These are phyloP conservation scores for Crenichthys baileyi DNA, from an alignment of 2,797 vertebrate species.

Conservation along the genomic window DNA sequence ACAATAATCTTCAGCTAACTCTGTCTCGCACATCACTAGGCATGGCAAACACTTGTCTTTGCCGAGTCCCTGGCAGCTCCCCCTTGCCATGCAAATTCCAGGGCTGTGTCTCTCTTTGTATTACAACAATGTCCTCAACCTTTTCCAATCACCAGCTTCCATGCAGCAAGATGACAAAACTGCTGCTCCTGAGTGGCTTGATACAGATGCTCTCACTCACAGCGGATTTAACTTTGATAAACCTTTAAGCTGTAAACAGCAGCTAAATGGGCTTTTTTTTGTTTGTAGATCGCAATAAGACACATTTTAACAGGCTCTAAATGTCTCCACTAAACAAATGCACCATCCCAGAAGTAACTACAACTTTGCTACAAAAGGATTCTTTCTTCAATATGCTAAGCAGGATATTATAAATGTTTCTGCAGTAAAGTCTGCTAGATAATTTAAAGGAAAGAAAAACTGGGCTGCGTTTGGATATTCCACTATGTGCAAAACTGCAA, in stretches of 20 bases:
- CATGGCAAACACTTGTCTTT: slow-evolving; percentile 74
- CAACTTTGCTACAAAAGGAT: slow-evolving; percentile 40
- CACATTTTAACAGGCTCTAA: slow-evolving; percentile 37
- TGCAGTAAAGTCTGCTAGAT: slow-evolving; percentile 66
- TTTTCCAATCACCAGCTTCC: slow-evolving; percentile 63
- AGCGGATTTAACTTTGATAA: slow-evolving; percentile 69
- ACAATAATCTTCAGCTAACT: slow-evolving; percentile 76
- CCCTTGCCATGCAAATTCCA: slow-evolving; percentile 76
- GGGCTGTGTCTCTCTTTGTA: slow-evolving; percentile 67
- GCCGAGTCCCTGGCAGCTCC: slow-evolving; percentile 55
- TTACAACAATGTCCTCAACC: slow-evolving; percentile 75
- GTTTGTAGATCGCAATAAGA: slow-evolving; percentile 39
- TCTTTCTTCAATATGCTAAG: slow-evolving; percentile 60
- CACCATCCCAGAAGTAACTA: slow-evolving; percentile 31
- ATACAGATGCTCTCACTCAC: slow-evolving; percentile 57
- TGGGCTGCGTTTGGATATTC: neutral
- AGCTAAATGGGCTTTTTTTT: slow-evolving; percentile 38
- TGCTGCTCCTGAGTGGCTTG: slow-evolving; percentile 40
- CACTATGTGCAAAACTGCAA: slow-evolving; percentile 43
- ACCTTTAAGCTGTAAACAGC: slow-evolving; percentile 56
- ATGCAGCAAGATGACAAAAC: slow-evolving; percentile 67
- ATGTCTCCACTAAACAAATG: slow-evolving; percentile 47
- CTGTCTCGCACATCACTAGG: slow-evolving; percentile 73
- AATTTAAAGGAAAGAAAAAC: slow-evolving; percentile 60
- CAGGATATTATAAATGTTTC: slow-evolving; percentile 72